Evolutionary conservation across 2,888 invertebrate species (phyloP), one percentile per base, ranked within the genome.

Genomic region (Xanthia togata): DNA sequence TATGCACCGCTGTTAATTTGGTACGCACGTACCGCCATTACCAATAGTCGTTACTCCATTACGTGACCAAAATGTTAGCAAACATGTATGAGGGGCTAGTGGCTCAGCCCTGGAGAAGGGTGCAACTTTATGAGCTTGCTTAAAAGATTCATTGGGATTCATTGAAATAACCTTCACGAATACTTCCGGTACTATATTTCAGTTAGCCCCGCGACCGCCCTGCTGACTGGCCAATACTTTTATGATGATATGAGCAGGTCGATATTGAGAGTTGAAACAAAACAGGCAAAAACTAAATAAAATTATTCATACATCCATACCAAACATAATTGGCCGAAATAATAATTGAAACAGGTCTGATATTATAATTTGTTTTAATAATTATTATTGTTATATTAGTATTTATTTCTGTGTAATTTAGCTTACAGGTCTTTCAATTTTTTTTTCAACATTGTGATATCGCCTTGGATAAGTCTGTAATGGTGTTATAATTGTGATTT

Each of bases 41-140:
- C 70, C 76, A 71, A 83, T 83, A 76, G 80, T 87, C 86, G 88
- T 86, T 86, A 86, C 73, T 83, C 50, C 65, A 57, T 63, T 86
- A 86, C 86, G 86, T 86, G 86, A 83, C 87, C 83, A 68, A 76
- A 76, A 78, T 83, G 35, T 59, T 74, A 67, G 23, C 64, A 57
- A 68, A 72, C 71, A 68, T 77, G 63, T 67, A 73, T 74, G 70
- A 53, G 60, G 23, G 53, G 53, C 82, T 60, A 62, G 59, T 47
- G 77, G 55, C 53, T 76, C 31, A 77, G 65, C 67, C 65, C 55
- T 67, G 26, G 1, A 50, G 38, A 67, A 57, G 77, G 62, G 41
- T 17, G 62, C 17, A 35, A 63, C 41, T 79, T 82, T 68, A 79
- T 77, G 62, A 20, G 1, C 35, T 41, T 44, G 5, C 60, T 78